A percentile compares a stretch with the other conserved stretches of the same genome.
phyloP scores from a whole-genome alignment of 2,888 invertebrate genomes.

The Trachelus iudaicus region DNA sequence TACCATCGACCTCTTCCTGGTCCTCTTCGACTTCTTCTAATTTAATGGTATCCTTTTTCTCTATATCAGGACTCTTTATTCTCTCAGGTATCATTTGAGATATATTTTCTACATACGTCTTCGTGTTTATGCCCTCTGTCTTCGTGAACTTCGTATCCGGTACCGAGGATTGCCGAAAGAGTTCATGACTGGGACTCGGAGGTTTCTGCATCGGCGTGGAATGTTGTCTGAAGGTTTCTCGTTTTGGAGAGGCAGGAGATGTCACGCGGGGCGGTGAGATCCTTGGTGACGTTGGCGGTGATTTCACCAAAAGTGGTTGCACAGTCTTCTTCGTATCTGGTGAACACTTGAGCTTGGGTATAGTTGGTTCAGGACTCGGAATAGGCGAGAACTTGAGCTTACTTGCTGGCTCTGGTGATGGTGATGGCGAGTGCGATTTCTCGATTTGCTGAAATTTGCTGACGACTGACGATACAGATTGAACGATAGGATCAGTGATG shows the following conservation, averaged over 20 bases:
- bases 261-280: constrained; percentile 45
- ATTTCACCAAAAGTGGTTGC: constrained; percentile 24
- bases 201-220: constrained; percentile 41
- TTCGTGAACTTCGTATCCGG: constrained; percentile 35
- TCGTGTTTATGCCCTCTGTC: constrained; percentile 23
- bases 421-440: constrained; percentile 53
- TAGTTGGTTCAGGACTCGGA: constrained; percentile 55
- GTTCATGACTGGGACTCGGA: constrained; percentile 37
- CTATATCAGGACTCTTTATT: constrained; percentile 9
- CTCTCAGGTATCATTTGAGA: constrained; percentile 1
- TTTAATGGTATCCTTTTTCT: constrained; percentile 25
- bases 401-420: constrained; percentile 54
- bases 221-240: constrained; percentile 31
- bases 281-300: constrained; percentile 44
- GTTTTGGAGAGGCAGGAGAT: constrained; percentile 48
- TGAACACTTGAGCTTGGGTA: constrained; percentile 22
- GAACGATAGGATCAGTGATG: constrained; percentile 55
- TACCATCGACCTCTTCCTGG: constrained; percentile 46
- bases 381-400: constrained; percentile 57
- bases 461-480: constrained; percentile 62
- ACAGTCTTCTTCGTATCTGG: constrained; percentile 24
- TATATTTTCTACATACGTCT: constrained; percentile 5
- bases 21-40: constrained; percentile 33
- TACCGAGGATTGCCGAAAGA: constrained; percentile 29
- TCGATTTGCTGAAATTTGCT: constrained; percentile 62